Evolutionary conservation across 2,888 invertebrate genomes (phyloP).

Genomic region (Tridacna crocea): DNA sequence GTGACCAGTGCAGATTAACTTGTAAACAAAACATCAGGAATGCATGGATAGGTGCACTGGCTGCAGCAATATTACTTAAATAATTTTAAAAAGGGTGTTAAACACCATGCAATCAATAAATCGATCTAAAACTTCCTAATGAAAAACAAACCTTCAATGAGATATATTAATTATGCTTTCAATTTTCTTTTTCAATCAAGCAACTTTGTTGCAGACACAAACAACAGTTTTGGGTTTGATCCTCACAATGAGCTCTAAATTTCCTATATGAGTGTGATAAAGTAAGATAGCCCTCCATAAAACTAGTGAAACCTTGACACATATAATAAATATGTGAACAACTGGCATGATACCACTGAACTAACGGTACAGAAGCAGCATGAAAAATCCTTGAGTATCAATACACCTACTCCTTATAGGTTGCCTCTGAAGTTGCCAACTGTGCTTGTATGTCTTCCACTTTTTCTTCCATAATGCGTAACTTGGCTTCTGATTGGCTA

Average conservation of each 20-base stretch:
- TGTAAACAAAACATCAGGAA: too few relatives aligned
- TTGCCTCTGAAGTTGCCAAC: constrained; percentile 70
- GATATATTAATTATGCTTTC: neutral
- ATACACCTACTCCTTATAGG: constrained; percentile 76
- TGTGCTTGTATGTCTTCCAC: constrained; percentile 71
- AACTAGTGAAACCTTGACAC: too few relatives aligned
- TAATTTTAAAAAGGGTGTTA: too few relatives aligned
- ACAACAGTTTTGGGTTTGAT: neutral
- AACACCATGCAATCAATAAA: too few relatives aligned
- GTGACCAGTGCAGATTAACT: too few relatives aligned
- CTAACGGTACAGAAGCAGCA: neutral
- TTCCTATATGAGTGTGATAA: too few relatives aligned
- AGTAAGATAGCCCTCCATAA: too few relatives aligned
- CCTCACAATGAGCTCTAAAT: too few relatives aligned
- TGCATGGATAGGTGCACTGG: too few relatives aligned
- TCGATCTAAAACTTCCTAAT: neutral
- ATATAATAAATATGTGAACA: too few relatives aligned
- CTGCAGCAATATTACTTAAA: too few relatives aligned
- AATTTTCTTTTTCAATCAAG: neutral
- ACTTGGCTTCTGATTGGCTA: constrained; percentile 72
- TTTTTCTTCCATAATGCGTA: constrained; percentile 72
- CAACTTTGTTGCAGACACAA: neutral
- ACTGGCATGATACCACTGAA: neutral
- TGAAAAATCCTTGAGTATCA: neutral
- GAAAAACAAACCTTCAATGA: neutral